Evolutionary conservation across 2,113 vertebrate species (phyloP), one percentile per base, ranked within the genome.

Genomic region (Orthonyx spaldingii): DNA sequence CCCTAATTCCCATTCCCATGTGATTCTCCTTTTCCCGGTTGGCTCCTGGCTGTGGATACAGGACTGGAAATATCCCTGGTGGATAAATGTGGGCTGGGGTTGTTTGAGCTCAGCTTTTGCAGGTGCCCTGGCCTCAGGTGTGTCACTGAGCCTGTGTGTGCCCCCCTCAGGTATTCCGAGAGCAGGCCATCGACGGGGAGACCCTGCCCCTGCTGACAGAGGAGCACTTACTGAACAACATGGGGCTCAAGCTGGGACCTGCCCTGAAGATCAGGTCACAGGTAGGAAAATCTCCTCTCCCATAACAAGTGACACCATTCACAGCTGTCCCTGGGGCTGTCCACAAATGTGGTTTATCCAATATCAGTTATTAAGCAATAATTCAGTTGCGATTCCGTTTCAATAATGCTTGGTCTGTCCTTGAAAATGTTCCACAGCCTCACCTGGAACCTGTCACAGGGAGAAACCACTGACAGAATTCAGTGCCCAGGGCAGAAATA

Each of bases 181-280:
- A 99, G 91, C 99, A 99, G 97, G 99, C 99, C 30, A 99, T 99
- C 5, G 99, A 99, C 3, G 99, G 99, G 1, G 99, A 99, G 98
- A 99, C 99, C 42, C 94, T 99, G 93, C 99, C 99, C 19, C 98
- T 99, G 52, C 98, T 99, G 97, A 99, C 99, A 0, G 99, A 99
- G 74, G 99, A 99, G 95, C 99, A 99, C 94, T 97, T 99, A 71
- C 98, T 99, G 87, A 99, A 97, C 98, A 99, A 98, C 96, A 99
- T 99, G 99, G 99, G 99, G 91, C 98, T 99, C 84, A 99, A 99
- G 95, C 97, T 99, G 33, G 99, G 99, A 12, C 99, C 99, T 1
- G 99, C 99, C 2, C 98, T 99, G 89, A 99, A 99, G 98, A 99
- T 99, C 66, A 97, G 99, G 94, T 99, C 99, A 90, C 99, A 99